A percentile compares a stretch with the other conserved stretches of the same genome.
These are phyloP conservation scores for Okapia johnstoni DNA, from an alignment of 2,113 vertebrate genomes.

Conservation along the genomic window DNA sequence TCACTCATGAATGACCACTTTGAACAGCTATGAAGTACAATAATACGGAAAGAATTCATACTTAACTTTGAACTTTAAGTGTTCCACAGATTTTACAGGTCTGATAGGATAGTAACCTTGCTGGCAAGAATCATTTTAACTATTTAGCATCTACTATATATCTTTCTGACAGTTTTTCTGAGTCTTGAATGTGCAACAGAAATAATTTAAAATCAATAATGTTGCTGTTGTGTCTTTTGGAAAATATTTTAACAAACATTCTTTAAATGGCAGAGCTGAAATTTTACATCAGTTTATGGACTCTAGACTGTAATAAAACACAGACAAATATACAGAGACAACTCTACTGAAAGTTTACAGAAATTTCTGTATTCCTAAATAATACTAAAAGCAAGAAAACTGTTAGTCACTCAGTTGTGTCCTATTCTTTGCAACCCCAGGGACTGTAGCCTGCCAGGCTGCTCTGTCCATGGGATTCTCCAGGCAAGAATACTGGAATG, in stretches of 20 bases:
- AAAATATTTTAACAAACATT: background rate
- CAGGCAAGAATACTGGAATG: no score
- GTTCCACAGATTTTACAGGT: background rate
- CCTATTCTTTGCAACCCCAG: no score
- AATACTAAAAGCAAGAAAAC: background rate
- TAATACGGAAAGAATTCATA: background rate
- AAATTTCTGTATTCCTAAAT: background rate
- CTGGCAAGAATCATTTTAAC: background rate
- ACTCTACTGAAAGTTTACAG: background rate
- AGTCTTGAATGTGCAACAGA: background rate
- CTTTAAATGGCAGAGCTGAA: background rate
- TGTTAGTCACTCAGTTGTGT: no score
- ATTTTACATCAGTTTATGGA: background rate
- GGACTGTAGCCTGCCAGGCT: no score
- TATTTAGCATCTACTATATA: background rate
- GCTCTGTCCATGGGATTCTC: no score
- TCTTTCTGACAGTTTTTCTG: no score
- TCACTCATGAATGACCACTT: background rate
- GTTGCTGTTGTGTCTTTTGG: background rate
- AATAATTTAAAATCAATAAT: background rate
- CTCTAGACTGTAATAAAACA: background rate
- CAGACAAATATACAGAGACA: background rate
- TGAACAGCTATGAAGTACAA: background rate
- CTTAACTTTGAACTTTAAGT: background rate
- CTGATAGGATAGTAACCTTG: background rate